These are phyloP conservation scores for Galleria mellonella DNA, from an alignment of 1,140 invertebrate species.

Conservation along the genomic window DNA sequence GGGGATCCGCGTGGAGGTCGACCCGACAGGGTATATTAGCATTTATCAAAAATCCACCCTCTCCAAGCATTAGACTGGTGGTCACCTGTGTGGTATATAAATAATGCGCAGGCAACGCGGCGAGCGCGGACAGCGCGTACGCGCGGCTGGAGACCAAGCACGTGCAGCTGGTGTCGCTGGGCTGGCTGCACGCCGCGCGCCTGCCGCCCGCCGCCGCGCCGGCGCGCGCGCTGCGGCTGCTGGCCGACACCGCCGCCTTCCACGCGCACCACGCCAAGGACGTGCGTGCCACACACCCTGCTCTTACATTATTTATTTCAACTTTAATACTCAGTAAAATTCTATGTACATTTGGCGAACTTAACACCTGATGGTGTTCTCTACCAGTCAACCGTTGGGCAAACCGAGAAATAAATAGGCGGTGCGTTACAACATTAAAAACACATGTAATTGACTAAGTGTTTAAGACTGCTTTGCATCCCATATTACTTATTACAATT, in stretches of 20 bases:
- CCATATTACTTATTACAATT: too few species aligned
- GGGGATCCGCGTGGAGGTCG: too few species aligned
- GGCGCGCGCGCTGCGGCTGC: conserved; percentile 86
- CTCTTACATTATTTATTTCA: background rate
- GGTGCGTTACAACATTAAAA: background rate
- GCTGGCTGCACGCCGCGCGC: conserved; percentile 86
- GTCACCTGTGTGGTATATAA: too few species aligned
- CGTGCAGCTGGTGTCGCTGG: conserved; percentile 94
- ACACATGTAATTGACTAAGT: too few species aligned
- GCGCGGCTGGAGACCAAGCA: conserved; percentile 92
- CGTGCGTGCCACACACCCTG: conserved; percentile 18
- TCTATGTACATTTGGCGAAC: too few species aligned
- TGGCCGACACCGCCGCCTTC: conserved; percentile 83
- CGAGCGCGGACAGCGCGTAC: conserved; percentile 81
- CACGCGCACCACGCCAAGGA: conserved; percentile 64
- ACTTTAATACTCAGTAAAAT: background rate
- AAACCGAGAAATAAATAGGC: too few species aligned
- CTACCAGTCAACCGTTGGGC: too few species aligned
- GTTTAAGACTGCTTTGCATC: too few species aligned
- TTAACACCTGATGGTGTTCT: too few species aligned
- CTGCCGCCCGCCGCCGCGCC: conserved; percentile 82
- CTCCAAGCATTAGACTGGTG: too few species aligned
- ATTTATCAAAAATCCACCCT: too few species aligned
- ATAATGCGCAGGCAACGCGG: conserved; percentile 77
- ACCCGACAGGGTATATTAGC: too few species aligned